Evolutionary conservation across 2,888 invertebrate genomes (phyloP), one percentile per base, ranked within the genome.

Genomic region (Sphaerophoria rueppellii): DNA sequence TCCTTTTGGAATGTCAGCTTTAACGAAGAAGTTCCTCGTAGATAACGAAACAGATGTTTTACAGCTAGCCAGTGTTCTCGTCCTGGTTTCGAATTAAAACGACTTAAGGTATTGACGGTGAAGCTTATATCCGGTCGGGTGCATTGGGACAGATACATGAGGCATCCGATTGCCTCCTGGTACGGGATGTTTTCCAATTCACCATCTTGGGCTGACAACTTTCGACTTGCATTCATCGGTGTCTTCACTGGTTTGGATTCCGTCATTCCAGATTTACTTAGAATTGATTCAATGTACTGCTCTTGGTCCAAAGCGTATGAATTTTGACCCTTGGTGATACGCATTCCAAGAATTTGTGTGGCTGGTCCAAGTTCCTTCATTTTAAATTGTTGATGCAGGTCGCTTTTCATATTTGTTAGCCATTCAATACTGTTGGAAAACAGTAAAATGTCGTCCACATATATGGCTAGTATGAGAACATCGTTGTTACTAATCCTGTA

Each of bases 1-100:
- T 50, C 70, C 16, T 78, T 75, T 6, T 24, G 32, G 16, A 46
- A 78, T 14, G 5, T 4, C 0, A 83, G 54, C 14, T 78, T 78
- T 12, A 37, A 3, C n/a, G n/a, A 50, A 63, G 32, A 14, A 1
- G 50, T 37, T 50, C 35, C 14, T 37, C 14, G 34, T 9, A 65
- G 16, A 14, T 65, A 52, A 4, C 65, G 34, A 12, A 50, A 11
- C 0, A 57, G 35, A 37, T 65, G 65, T 50, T 65, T 37, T 11
- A 35, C 50, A 65, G 50, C 50, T 6, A 35, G 12, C 34, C 55
- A 48, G n/a, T 63, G 50, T 2, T 14, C 48, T 9, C 7, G 48
- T 50, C 40, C 32, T n/a, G 67, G 67, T n/a, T 69, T 54, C 6
- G 32, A 40, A 43, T 69, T 69, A 11, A 69, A 69, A 4, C 54